A percentile compares a stretch with the other conserved stretches of the same genome.
Conservation (phyloP, 30 jellyfish, hydroid and myxozoan species). For the Pelagia noctiluca region DNA sequence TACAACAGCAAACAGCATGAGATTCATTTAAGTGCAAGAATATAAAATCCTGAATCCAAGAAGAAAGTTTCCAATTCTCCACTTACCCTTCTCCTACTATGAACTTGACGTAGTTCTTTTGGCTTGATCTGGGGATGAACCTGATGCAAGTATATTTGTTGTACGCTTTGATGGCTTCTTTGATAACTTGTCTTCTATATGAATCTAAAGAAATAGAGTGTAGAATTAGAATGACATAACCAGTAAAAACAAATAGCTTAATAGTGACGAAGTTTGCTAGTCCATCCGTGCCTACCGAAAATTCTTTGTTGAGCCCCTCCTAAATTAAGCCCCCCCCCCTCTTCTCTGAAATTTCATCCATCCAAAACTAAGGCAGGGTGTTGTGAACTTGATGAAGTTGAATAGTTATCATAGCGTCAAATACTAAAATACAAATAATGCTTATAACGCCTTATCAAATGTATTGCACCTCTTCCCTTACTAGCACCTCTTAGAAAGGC, state of each 20-base stretch:
- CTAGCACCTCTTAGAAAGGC: too few species aligned
- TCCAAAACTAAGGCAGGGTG: background rate
- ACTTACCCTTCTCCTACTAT: constrained; percentile 71
- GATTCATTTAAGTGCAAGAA: background rate
- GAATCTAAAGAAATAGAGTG: constrained; percentile 7
- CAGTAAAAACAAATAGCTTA: background rate
- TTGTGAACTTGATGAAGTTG: background rate
- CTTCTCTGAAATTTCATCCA: background rate
- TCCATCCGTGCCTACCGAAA: background rate
- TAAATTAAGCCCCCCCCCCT: background rate
- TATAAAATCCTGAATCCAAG: too few species aligned
- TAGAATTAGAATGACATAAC: background rate
- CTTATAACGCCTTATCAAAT: too few species aligned
- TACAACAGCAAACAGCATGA: background rate
- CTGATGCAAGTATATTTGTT: constrained; percentile 66
- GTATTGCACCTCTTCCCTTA: too few species aligned
- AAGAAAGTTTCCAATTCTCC: too few species aligned
- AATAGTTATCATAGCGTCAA: too few species aligned
- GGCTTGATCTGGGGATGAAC: constrained; percentile 63
- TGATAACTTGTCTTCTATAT: constrained; percentile 48
- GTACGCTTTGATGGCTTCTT: constrained; percentile 64
- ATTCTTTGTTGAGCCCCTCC: background rate
- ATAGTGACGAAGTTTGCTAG: background rate
- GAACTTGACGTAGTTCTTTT: constrained; percentile 58
- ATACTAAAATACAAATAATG: too few species aligned